Evolutionary conservation across 2,888 invertebrate genomes (phyloP).

Genomic region (Erebia palarica): DNA sequence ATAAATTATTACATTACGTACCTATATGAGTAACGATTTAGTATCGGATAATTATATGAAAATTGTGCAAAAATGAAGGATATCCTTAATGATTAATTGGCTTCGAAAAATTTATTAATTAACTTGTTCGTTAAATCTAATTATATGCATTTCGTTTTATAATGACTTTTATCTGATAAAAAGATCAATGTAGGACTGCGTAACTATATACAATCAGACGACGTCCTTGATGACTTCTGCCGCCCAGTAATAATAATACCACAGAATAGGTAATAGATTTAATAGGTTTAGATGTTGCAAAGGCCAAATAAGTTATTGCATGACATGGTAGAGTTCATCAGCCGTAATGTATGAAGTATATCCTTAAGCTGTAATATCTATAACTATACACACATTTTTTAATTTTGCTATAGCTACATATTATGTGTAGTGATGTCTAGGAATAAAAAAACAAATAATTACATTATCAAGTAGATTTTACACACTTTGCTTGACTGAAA

Average conservation of each 20-base stretch:
- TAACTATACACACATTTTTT: too few species aligned
- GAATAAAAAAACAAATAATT: slow-evolving; percentile 1
- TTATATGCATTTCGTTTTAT: slow-evolving; percentile 5
- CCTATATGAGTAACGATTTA: not conserved
- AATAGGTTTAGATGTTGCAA: too few species aligned
- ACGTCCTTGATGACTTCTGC: too few species aligned
- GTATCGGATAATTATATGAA: not conserved
- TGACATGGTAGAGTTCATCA: not conserved
- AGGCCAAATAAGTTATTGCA: too few species aligned
- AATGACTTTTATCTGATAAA: not conserved
- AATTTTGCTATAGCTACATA: too few species aligned
- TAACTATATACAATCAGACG: too few species aligned
- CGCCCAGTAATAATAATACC: too few species aligned
- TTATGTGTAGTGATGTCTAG: too few species aligned
- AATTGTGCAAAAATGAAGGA: not conserved
- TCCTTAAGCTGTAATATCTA: too few species aligned
- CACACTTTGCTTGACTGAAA: not conserved
- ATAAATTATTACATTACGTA: not conserved
- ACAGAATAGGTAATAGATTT: too few species aligned
- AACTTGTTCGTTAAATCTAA: slow-evolving; percentile 9
- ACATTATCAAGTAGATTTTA: slow-evolving; percentile 6
- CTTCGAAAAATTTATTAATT: not conserved
- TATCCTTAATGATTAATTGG: slow-evolving; percentile 10
- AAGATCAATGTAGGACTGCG: not conserved
- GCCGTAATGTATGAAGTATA: too few species aligned